phyloP scores from a whole-genome alignment of 2,888 invertebrate genomes.

The Ophion costatus region DNA sequence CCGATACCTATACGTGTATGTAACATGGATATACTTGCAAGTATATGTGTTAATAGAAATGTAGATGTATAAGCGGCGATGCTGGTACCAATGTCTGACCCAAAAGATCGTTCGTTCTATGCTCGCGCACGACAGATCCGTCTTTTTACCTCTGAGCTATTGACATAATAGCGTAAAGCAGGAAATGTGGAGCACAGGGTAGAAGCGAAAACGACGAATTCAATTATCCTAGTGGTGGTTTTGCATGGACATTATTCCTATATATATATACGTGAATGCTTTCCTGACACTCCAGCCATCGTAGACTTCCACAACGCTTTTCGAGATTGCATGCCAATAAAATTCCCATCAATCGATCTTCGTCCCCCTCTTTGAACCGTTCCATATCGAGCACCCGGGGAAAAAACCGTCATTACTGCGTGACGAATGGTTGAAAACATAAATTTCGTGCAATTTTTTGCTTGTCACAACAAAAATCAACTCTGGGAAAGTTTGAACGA shows the following conservation, averaged over 20 bases:
- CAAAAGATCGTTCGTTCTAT: not conserved
- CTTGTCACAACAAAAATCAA: too few relatives aligned
- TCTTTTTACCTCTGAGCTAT: not conserved
- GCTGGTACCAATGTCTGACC: not conserved
- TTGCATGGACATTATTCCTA: conserved; percentile 4
- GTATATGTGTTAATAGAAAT: not conserved
- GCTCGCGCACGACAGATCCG: not conserved
- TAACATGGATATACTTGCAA: not conserved
- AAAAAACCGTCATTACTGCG: not conserved
- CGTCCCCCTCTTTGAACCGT: not conserved
- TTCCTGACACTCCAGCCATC: conserved; percentile 13
- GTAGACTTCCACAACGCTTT: conserved; percentile 48
- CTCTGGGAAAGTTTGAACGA: too few relatives aligned
- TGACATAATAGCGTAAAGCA: not conserved
- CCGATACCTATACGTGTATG: too few relatives aligned
- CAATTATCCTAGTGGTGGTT: conserved; percentile 57
- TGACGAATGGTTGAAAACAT: not conserved
- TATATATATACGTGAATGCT: not conserved
- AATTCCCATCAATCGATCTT: conserved; percentile 53
- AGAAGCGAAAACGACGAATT: conserved; percentile 49
- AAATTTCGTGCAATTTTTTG: not conserved
- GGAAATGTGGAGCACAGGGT: conserved; percentile 14
- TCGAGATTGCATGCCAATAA: conserved; percentile 60
- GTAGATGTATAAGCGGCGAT: not conserved
- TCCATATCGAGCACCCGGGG: not conserved